phyloP scores from a whole-genome alignment of 2,888 invertebrate species.

The Microdon myrmicae region DNA sequence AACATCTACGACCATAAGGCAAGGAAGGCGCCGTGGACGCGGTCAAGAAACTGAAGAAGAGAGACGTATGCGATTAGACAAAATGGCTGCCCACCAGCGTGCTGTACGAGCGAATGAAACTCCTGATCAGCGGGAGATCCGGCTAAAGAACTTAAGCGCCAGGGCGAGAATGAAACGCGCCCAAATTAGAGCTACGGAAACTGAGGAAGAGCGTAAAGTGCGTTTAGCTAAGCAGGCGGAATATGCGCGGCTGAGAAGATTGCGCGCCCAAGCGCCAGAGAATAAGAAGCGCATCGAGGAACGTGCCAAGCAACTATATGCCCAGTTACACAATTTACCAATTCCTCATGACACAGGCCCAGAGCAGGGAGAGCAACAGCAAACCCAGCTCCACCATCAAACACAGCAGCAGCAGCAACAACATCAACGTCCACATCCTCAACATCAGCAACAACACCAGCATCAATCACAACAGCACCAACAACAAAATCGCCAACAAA shows the following conservation, averaged over 20 bases:
- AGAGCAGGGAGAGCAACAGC: conserved; percentile 10
- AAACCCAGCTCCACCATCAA: conserved; percentile 29
- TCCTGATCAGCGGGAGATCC: conserved; percentile 63
- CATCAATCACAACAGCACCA: conserved; percentile 54
- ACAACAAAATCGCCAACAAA: conserved; percentile 26
- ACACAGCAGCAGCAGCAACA: conserved; percentile 53
- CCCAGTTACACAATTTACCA: conserved; percentile 56
- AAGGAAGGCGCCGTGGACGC: conserved; percentile 60
- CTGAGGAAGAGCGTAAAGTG: conserved; percentile 61
- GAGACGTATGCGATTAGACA: conserved; percentile 63
- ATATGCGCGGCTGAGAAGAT: conserved; percentile 63
- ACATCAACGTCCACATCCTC: conserved; percentile 45
- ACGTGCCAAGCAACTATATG: conserved; percentile 61
- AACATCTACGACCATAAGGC: no score
- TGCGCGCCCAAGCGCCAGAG: conserved; percentile 62
- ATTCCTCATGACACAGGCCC: conserved; percentile 35
- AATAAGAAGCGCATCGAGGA: conserved; percentile 56
- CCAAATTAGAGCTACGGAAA: conserved; percentile 63
- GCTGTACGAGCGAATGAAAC: conserved; percentile 64
- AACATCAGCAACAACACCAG: conserved; percentile 52
- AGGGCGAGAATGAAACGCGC: conserved; percentile 64
- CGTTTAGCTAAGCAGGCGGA: conserved; percentile 65
- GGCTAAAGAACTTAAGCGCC: conserved; percentile 63
- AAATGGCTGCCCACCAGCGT: conserved; percentile 66
- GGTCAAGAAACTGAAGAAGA: conserved; percentile 65